These are phyloP conservation scores for Drosophila stalkeri DNA, from an alignment of 2,888 invertebrate species.

Conservation along the genomic window DNA sequence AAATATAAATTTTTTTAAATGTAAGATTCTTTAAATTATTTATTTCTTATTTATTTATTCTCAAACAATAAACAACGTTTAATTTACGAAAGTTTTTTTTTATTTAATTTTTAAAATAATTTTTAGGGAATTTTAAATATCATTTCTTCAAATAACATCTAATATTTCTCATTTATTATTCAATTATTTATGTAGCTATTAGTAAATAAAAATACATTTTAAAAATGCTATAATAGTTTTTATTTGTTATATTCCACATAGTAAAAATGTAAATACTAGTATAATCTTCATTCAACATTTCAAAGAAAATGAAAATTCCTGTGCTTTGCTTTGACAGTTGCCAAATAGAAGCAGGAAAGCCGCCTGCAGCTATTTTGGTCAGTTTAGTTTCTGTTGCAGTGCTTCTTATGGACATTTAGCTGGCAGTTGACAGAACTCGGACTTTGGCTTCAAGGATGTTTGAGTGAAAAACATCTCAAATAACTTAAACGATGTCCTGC, in stretches of 20 bases:
- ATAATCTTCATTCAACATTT: too few relatives aligned
- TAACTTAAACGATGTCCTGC: conserved; percentile 42
- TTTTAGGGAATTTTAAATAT: too few relatives aligned
- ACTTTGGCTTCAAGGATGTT: conserved; percentile 35
- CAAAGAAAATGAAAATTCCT: neutral
- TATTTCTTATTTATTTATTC: too few relatives aligned
- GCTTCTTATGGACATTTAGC: conserved; percentile 32
- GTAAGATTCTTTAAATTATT: too few relatives aligned
- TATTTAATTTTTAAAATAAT: too few relatives aligned
- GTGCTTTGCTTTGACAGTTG: neutral
- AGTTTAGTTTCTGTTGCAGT: conserved; percentile 14
- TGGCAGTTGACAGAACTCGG: conserved; percentile 43
- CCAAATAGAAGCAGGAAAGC: neutral
- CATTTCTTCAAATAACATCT: too few relatives aligned
- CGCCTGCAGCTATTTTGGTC: conserved; percentile 34
- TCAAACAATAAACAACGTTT: too few relatives aligned
- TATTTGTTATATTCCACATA: neutral
- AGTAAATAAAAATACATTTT: too few relatives aligned
- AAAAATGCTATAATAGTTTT: neutral
- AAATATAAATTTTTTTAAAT: too few relatives aligned
- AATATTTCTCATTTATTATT: too few relatives aligned
- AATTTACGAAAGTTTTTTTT: too few relatives aligned
- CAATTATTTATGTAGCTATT: too few relatives aligned
- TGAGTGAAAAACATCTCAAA: conserved; percentile 53
- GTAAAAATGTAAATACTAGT: neutral